These are phyloP conservation scores for Solenopsis fugax DNA, from an alignment of 1,140 invertebrate species.

Conservation along the genomic window DNA sequence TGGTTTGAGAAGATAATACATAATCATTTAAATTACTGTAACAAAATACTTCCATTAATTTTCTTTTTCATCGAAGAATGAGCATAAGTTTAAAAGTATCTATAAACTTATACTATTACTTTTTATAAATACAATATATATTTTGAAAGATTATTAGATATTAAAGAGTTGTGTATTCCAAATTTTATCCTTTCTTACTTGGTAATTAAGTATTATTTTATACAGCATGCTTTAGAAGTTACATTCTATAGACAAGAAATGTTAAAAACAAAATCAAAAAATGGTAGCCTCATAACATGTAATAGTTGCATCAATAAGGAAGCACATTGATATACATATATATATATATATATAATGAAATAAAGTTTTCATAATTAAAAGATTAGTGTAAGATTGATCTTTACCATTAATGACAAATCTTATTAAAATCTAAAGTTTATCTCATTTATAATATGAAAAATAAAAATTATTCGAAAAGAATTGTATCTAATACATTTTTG, in stretches of 20 bases:
- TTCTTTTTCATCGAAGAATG: slow-evolving; percentile 17
- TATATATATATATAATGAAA: neutral
- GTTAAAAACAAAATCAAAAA: slow-evolving; percentile 21
- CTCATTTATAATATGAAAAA: neutral
- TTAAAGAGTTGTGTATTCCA: neutral
- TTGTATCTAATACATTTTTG: neutral
- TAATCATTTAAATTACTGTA: slow-evolving; percentile 19
- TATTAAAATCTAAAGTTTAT: slow-evolving; percentile 9
- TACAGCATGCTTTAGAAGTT: slow-evolving; percentile 26
- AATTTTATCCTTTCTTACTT: slow-evolving; percentile 6
- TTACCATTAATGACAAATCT: neutral
- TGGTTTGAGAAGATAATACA: neutral
- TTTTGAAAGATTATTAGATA: neutral
- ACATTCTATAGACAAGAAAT: neutral
- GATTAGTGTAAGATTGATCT: neutral
- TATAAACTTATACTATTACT: slow-evolving; percentile 21
- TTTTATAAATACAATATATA: slow-evolving; percentile 27
- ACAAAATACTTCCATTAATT: slow-evolving; percentile 35
- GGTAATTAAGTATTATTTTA: slow-evolving; percentile 18
- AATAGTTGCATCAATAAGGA: neutral
- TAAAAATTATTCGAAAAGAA: neutral
- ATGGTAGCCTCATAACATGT: neutral
- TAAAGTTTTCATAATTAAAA: slow-evolving; percentile 1
- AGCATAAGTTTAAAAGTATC: neutral
- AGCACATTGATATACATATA: slow-evolving; percentile 9